These are phyloP conservation scores for Camponotus vicinus DNA, from an alignment of 1,140 invertebrate genomes.

Conservation along the genomic window DNA sequence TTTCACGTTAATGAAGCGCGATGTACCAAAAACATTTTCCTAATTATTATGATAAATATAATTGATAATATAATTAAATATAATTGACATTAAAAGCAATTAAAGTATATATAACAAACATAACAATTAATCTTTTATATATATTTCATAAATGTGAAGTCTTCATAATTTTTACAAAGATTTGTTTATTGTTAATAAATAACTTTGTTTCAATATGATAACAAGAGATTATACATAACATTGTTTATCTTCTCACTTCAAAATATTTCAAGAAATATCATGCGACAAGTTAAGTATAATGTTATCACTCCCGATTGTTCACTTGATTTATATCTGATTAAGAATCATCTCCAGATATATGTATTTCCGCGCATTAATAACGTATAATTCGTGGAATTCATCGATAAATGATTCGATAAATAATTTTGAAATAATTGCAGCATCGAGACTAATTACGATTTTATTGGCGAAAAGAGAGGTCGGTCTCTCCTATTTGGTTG, in stretches of 20 bases:
- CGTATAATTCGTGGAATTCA: background rate
- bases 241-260: background rate
- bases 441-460: slow-evolving; percentile 38
- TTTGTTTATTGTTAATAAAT: background rate
- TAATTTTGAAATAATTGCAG: slow-evolving; percentile 12
- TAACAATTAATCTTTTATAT: background rate
- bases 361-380: background rate
- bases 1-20: slow-evolving; percentile 45
- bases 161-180: background rate
- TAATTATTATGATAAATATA: slow-evolving; percentile 20
- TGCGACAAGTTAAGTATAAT: too few species aligned
- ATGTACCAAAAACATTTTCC: slow-evolving; percentile 34
- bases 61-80: background rate
- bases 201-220: background rate
- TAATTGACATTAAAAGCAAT: slow-evolving; percentile 28
- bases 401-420: slow-evolving; percentile 9
- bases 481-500: slow-evolving; percentile 49
- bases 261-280: background rate
- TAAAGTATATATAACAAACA: background rate
- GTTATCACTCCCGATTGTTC: too few species aligned
- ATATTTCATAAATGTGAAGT: background rate
- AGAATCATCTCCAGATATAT: too few species aligned
- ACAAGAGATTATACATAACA: background rate
- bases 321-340: too few species aligned
- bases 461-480: slow-evolving; percentile 6